phyloP scores from a whole-genome alignment of 2,888 invertebrate genomes.

The Coecobrya sp. region DNA sequence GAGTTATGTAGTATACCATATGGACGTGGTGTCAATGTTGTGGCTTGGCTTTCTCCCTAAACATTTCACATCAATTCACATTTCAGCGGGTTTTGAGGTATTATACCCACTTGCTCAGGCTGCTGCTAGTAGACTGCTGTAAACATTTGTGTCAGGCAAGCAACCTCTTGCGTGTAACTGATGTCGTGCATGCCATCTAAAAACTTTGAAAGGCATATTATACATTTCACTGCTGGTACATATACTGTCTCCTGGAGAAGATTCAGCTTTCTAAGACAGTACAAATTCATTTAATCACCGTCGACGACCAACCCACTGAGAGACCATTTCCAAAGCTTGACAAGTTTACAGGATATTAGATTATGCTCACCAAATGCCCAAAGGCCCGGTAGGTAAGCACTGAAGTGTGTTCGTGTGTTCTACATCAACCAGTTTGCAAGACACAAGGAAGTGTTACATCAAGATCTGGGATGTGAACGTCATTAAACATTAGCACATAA shows the following conservation, averaged over 20 bases:
- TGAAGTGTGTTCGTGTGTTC: not conserved
- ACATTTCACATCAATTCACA: constrained; percentile 41
- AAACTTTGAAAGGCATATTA: too few relatives aligned
- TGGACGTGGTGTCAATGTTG: constrained; percentile 38
- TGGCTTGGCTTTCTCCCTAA: not conserved
- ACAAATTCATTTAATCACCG: constrained; percentile 22
- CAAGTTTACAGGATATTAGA: constrained; percentile 31
- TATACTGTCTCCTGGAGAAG: not conserved
- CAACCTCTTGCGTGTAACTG: not conserved
- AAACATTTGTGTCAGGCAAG: too few relatives aligned
- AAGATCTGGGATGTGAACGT: too few relatives aligned
- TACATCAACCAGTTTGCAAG: not conserved
- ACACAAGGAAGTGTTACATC: not conserved
- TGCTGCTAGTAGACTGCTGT: not conserved
- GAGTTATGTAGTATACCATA: not conserved
- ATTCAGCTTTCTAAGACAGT: not conserved
- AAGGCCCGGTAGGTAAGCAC: not conserved
- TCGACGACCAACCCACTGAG: constrained; percentile 25
- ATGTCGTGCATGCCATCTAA: not conserved
- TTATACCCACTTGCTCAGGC: not conserved
- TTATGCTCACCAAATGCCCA: not conserved
- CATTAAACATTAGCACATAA: too few relatives aligned
- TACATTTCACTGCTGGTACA: too few relatives aligned
- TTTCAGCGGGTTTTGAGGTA: constrained; percentile 26
- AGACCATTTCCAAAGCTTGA: constrained; percentile 37